Conservation (phyloP, 1,140 invertebrate species). For the Drosophila pseudoananassae region DNA sequence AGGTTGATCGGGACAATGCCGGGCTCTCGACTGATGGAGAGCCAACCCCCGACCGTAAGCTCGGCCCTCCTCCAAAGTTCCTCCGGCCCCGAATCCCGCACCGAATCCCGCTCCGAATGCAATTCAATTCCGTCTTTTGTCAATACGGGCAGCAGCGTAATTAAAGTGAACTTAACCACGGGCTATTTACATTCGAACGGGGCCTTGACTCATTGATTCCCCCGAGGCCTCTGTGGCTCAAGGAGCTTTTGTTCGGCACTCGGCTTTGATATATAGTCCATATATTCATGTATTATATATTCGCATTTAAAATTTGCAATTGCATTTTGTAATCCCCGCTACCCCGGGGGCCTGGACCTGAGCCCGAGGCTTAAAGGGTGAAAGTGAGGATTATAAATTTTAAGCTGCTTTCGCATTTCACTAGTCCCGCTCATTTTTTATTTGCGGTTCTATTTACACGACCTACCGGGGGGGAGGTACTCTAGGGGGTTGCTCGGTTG, state of each 20-base stretch:
- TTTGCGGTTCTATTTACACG: constrained; percentile 71
- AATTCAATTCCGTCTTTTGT: constrained; percentile 56
- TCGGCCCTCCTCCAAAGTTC: no score
- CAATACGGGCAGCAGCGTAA: constrained; percentile 45
- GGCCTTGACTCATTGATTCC: constrained; percentile 73
- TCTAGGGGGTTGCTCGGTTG: constrained; percentile 26
- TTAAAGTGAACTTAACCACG: constrained; percentile 60
- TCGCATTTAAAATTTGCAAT: constrained; percentile 58
- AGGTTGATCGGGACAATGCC: constrained; percentile 20
- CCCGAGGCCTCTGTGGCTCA: constrained; percentile 41
- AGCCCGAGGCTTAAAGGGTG: constrained; percentile 65
- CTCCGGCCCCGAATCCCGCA: no score
- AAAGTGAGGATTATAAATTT: constrained; percentile 81
- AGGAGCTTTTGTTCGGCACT: constrained; percentile 65
- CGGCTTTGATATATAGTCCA: constrained; percentile 42
- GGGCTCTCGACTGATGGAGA: constrained; percentile 17
- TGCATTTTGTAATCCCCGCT: constrained; percentile 16
- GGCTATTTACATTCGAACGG: constrained; percentile 65
- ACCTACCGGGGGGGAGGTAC: constrained; percentile 7
- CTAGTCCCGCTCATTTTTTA: constrained; percentile 58
- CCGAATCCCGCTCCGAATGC: constrained; percentile 31
- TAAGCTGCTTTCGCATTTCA: constrained; percentile 79
- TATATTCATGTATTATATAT: constrained; percentile 9
- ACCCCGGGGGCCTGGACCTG: constrained; percentile 6
- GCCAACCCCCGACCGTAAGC: constrained; percentile 21